Evolutionary conservation across 1,140 invertebrate species (phyloP), one percentile per base, ranked within the genome.

Genomic region (Drosophila nikananu): DNA sequence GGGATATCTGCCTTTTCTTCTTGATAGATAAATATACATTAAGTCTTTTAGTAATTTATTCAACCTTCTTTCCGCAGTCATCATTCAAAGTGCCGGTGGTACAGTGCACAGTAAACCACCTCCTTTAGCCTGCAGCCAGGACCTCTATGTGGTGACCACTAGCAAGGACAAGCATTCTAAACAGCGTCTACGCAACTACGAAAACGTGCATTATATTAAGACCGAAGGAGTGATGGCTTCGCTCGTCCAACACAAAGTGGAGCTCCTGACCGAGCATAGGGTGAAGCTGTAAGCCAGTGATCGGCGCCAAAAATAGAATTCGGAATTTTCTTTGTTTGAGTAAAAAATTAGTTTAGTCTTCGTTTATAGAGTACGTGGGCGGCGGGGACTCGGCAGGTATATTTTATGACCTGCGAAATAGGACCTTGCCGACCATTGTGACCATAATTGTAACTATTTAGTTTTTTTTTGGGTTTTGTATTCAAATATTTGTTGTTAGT

Each of bases 221-320:
- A 42, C 81, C 3, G 84, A 89, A 19, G 81, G 62, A n/a, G 41
- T 89, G 9, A 89, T 89, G 84, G 77, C 78, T 25, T 49, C 86
- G 2, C 52, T 89, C 0, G 68, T 90, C 0, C 86, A 72, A 17
- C 81, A 81, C 12, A 72, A 73, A 3, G 1, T 10, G 9, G 63
- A 54, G 5, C 30, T 70, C 1, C 12, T 87, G 5, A 19, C 70
- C 23, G 52, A 76, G 2, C 37, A 66, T 30, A 55, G 55, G 3
- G 17, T 71, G 1, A 48, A 64, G 9, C 6, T 79, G 6, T 10
- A 61, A 61, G 37, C 5, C 19, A 23, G 19, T 73, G n/a, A 8
- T 23, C 23, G 44, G 21, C n/a, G n/a, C n/a, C n/a, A n/a, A n/a
- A n/a, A n/a, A n/a, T n/a, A n/a, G n/a, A n/a, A n/a, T n/a, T n/a